phyloP scores from a whole-genome alignment of 2,888 invertebrate genomes.

The Eupithecia abbreviata region DNA sequence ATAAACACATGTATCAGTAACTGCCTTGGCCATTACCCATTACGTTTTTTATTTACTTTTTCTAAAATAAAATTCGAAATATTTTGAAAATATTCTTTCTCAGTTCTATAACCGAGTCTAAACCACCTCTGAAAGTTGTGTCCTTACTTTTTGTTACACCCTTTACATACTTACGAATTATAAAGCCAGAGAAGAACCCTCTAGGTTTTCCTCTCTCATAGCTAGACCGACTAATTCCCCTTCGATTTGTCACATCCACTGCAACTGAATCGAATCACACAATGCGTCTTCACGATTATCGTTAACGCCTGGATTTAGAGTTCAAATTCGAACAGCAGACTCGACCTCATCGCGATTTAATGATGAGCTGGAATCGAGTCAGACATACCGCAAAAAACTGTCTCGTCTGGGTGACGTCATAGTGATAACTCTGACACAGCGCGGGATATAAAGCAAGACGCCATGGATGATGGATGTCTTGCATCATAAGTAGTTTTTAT shows the following conservation, averaged over 20 bases:
- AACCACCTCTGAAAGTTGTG: too few species aligned
- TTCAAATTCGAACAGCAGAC: constrained; percentile 42
- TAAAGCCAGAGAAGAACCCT: neutral
- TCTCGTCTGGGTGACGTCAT: constrained; percentile 65
- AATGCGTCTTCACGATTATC: constrained; percentile 28
- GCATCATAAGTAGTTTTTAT: constrained; percentile 16
- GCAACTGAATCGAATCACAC: constrained; percentile 46
- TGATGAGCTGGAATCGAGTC: constrained; percentile 53
- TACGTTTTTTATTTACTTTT: too few species aligned
- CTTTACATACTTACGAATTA: neutral
- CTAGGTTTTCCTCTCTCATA: constrained; percentile 1
- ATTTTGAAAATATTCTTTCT: too few species aligned
- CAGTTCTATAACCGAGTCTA: too few species aligned
- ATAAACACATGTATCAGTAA: too few species aligned
- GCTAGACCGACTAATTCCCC: constrained; percentile 52
- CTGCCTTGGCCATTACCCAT: too few species aligned
- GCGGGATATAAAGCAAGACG: constrained; percentile 27
- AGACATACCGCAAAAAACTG: constrained; percentile 60
- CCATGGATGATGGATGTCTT: constrained; percentile 17
- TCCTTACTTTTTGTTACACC: too few species aligned
- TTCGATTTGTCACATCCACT: constrained; percentile 60
- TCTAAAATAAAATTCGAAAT: too few species aligned
- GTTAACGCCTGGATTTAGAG: constrained; percentile 40
- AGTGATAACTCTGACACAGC: constrained; percentile 47
- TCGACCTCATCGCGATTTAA: constrained; percentile 55